Evolutionary conservation across 2,888 invertebrate species (phyloP).

Genomic region (Nowickia ferox): DNA sequence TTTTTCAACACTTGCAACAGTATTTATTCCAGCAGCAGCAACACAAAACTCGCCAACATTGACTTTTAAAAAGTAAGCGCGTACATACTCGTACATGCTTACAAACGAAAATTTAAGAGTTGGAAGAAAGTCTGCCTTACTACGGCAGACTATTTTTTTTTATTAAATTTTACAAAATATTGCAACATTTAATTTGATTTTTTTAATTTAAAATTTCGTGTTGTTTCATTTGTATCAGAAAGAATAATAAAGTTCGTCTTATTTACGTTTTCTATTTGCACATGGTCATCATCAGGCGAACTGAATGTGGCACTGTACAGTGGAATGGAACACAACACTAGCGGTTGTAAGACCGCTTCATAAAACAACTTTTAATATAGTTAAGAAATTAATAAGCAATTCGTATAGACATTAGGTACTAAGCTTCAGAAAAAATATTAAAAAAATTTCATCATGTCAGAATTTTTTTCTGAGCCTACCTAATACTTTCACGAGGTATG

Average conservation of each 20-base stretch:
- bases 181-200: background rate
- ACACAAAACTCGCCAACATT: constrained; percentile 44
- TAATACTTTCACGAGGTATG: too few relatives aligned
- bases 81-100: too few relatives aligned
- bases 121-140: background rate
- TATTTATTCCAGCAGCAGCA: constrained; percentile 43
- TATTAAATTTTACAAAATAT: constrained; percentile 2
- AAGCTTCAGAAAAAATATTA: too few relatives aligned
- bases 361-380: too few relatives aligned
- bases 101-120: constrained; percentile 1
- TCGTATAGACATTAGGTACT: too few relatives aligned
- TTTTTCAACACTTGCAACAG: constrained; percentile 57
- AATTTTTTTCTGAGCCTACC: too few relatives aligned
- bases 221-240: background rate
- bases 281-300: constrained; percentile 42
- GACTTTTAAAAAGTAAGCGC: constrained; percentile 59
- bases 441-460: too few relatives aligned
- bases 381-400: too few relatives aligned
- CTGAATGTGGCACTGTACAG: constrained; percentile 27
- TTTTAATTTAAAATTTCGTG: background rate
- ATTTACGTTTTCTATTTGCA: constrained; percentile 7
- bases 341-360: too few relatives aligned
- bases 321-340: background rate
- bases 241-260: too few relatives aligned
- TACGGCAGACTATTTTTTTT: background rate